Percentiles rank a stretch among this genome's conserved stretches.
Evolutionary conservation across 2,113 vertebrate species (phyloP).

Genomic region (Lepidothrix coronata): DNA sequence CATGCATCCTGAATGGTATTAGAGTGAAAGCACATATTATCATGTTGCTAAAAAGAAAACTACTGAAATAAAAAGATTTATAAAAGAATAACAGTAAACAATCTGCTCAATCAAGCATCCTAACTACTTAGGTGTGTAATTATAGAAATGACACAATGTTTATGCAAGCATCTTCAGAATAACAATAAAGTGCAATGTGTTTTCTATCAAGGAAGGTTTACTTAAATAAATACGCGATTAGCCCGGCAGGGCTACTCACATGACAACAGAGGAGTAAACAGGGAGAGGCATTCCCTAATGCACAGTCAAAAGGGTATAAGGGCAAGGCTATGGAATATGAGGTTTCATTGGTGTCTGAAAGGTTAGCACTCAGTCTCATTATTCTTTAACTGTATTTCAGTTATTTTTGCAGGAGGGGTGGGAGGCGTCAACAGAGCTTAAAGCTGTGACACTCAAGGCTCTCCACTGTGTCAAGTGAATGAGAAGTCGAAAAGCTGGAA

Average conservation of each 20-base stretch:
- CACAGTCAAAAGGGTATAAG: slow-evolving; percentile 34
- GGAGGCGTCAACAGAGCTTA: background rate
- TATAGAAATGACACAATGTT: slow-evolving; percentile 37
- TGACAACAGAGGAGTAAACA: background rate
- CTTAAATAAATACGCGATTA: slow-evolving; percentile 32
- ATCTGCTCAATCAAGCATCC: slow-evolving; percentile 17
- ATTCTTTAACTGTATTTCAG: background rate
- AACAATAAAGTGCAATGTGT: slow-evolving; percentile 33
- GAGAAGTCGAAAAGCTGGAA: background rate
- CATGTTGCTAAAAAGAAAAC: slow-evolving; percentile 13
- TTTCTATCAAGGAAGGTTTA: slow-evolving; percentile 23
- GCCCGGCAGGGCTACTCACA: background rate
- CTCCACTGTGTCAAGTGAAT: background rate
- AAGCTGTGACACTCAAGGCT: background rate
- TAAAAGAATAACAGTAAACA: slow-evolving; percentile 13
- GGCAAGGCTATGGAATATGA: background rate
- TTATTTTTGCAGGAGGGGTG: background rate
- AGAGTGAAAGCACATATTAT: slow-evolving; percentile 15
- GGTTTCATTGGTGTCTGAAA: background rate
- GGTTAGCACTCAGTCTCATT: background rate
- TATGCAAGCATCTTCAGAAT: slow-evolving; percentile 55
- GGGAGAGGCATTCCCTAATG: slow-evolving; percentile 51
- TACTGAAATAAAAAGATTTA: slow-evolving; percentile 14
- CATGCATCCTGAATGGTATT: background rate
- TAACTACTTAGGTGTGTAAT: slow-evolving; percentile 47